Percentiles rank a stretch among this genome's conserved stretches.
Conservation (phyloP, 2,888 invertebrate genomes). For the Shargacucullia verbasci region DNA sequence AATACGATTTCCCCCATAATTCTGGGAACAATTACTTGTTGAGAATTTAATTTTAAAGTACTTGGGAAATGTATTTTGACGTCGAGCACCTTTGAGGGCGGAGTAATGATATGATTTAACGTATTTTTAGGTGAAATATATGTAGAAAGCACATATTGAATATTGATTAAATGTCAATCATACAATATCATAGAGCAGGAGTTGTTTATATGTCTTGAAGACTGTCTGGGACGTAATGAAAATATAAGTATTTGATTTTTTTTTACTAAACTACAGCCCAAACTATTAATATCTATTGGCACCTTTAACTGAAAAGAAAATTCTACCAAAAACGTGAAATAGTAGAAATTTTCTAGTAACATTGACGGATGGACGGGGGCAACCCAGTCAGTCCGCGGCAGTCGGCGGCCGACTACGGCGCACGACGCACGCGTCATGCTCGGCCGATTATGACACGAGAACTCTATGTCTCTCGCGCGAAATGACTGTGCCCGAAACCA, state of each 20-base stretch:
- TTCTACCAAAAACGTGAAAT: constrained; percentile 12
- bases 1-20: constrained; percentile 69
- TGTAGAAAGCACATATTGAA: not conserved
- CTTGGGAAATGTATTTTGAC: constrained; percentile 62
- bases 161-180: not conserved
- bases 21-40: constrained; percentile 72
- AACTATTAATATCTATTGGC: not conserved
- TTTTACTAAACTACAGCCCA: too few relatives aligned
- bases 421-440: constrained; percentile 74
- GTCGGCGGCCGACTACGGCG: constrained; percentile 78
- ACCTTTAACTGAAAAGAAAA: not conserved
- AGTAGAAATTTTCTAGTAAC: constrained; percentile 46
- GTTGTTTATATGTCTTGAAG: too few relatives aligned
- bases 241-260: too few relatives aligned
- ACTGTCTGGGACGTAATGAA: too few relatives aligned
- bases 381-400: constrained; percentile 71
- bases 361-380: constrained; percentile 55
- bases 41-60: constrained; percentile 71
- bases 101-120: constrained; percentile 46
- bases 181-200: not conserved
- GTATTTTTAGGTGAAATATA: constrained; percentile 19
- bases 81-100: constrained; percentile 39
- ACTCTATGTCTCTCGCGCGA: constrained; percentile 66
- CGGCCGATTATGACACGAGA: constrained; percentile 58
- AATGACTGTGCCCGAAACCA: constrained; percentile 68